Percentiles rank a stretch among this genome's conserved stretches.
These are phyloP conservation scores for Apocheima hispidaria DNA, from an alignment of 2,888 invertebrate genomes.

Conservation along the genomic window DNA sequence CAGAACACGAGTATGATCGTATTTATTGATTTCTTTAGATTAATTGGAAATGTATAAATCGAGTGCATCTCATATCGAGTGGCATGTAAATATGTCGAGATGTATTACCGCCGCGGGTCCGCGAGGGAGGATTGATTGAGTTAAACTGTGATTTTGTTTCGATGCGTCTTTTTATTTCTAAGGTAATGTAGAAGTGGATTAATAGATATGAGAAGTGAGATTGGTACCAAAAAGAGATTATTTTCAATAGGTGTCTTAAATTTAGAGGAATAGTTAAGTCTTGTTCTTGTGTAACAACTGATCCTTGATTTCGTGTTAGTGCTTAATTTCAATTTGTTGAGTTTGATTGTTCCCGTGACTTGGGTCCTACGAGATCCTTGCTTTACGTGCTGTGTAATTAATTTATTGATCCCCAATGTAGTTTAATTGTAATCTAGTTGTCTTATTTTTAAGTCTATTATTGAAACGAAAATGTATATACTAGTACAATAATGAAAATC, in stretches of 20 bases:
- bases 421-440: slow-evolving; percentile 69
- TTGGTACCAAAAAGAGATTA: slow-evolving; percentile 85
- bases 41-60: slow-evolving; percentile 55
- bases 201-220: slow-evolving; percentile 80
- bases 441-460: slow-evolving; percentile 67
- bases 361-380: slow-evolving; percentile 48
- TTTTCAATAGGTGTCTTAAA: slow-evolving; percentile 70
- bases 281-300: slow-evolving; percentile 46
- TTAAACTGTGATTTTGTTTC: slow-evolving; percentile 82
- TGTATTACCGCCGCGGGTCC: slow-evolving; percentile 55
- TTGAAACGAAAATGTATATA: slow-evolving; percentile 74
- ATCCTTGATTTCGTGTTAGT: slow-evolving; percentile 53
- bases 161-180: slow-evolving; percentile 68
- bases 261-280: slow-evolving; percentile 67
- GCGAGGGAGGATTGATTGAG: slow-evolving; percentile 59
- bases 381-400: slow-evolving; percentile 67
- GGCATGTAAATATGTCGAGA: slow-evolving; percentile 75
- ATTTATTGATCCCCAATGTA: slow-evolving; percentile 76
- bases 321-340: slow-evolving; percentile 65
- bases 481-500: slow-evolving; percentile 73
- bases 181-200: slow-evolving; percentile 65
- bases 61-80: slow-evolving; percentile 78
- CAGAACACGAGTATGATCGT: slow-evolving; percentile 58
- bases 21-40: slow-evolving; percentile 77
- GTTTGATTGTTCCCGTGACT: slow-evolving; percentile 66